Evolutionary conservation across 1,140 invertebrate species (phyloP).

Genomic region (Chionoecetes opilio): DNA sequence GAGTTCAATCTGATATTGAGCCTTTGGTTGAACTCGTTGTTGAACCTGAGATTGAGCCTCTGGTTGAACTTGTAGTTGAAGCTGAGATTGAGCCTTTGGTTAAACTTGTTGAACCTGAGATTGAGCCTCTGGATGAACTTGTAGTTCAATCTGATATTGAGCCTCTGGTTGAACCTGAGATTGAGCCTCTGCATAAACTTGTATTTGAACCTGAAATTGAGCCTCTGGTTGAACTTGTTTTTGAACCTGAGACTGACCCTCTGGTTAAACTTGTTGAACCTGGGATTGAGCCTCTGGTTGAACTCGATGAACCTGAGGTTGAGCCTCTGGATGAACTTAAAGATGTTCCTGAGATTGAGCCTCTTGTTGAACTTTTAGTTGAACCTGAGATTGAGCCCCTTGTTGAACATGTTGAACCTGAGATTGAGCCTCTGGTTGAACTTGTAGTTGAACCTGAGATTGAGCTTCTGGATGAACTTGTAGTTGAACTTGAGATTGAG

Average conservation of each 20-base stretch:
- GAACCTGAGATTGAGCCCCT: too few relatives aligned
- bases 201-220: neutral
- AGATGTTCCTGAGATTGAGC: neutral
- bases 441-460: neutral
- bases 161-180: neutral
- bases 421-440: slow-evolving; percentile 17
- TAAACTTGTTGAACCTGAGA: neutral
- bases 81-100: neutral
- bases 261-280: too few relatives aligned
- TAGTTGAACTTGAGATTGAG: neutral
- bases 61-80: neutral
- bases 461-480: neutral
- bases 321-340: too few relatives aligned
- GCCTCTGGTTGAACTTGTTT: neutral
- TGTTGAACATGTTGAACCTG: neutral
- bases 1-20: neutral
- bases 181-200: neutral
- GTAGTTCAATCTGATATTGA: slow-evolving; percentile 11
- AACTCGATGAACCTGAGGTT: neutral
- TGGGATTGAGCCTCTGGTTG: neutral
- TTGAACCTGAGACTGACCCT: too few relatives aligned
- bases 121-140: neutral
- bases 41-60: neutral
- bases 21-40: neutral
- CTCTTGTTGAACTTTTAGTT: neutral